These are phyloP conservation scores for Tuberolachnus salignus DNA, from an alignment of 2,888 invertebrate species.

Conservation along the genomic window DNA sequence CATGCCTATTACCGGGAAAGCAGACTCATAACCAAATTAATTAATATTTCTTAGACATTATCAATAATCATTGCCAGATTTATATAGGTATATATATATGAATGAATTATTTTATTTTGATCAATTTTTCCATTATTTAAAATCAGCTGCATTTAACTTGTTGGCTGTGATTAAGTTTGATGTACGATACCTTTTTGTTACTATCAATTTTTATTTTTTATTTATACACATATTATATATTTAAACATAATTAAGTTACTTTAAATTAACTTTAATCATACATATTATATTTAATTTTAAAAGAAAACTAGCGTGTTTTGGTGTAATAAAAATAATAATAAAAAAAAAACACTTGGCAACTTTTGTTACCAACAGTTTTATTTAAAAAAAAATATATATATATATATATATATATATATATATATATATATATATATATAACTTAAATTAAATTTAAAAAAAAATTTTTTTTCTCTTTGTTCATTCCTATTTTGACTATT, in stretches of 20 bases:
- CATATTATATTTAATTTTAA: not conserved
- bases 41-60: conserved; percentile 11
- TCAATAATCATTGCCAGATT: not conserved
- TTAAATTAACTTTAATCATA: conserved; percentile 6
- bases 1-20: conserved; percentile 68
- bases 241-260: conserved; percentile 5
- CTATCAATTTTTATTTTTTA: conserved; percentile 31
- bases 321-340: not conserved
- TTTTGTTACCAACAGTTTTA: conserved; percentile 24
- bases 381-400: not conserved
- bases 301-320: not conserved
- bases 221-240: conserved; percentile 13
- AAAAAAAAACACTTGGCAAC: not conserved
- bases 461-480: not conserved
- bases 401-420: no score
- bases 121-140: conserved; percentile 20
- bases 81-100: not conserved
- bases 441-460: not conserved
- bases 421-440: no score
- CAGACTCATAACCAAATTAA: conserved; percentile 27
- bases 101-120: conserved; percentile 20
- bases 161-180: conserved; percentile 24
- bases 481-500: not conserved
- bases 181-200: conserved; percentile 44
- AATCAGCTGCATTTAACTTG: not conserved